phyloP scores from a whole-genome alignment of 2,797 vertebrate species.

The Emydoidea blandingii region DNA sequence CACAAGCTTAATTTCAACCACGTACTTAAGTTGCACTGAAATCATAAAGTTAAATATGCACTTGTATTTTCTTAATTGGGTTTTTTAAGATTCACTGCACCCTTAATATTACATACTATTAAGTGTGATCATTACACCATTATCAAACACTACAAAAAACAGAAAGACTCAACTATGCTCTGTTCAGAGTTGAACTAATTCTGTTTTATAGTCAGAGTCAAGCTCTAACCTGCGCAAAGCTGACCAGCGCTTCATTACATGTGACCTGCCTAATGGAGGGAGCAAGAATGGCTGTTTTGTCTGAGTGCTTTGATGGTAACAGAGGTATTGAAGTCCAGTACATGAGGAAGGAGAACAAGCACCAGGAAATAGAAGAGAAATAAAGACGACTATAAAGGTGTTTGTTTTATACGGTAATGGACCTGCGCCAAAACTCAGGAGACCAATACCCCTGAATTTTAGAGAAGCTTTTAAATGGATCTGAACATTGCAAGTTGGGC shows the following conservation, averaged over 20 bases:
- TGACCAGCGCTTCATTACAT: background rate
- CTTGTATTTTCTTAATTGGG: background rate
- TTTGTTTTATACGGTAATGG: too few species aligned
- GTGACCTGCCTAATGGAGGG: conserved; percentile 10
- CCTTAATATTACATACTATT: background rate
- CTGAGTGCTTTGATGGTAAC: background rate
- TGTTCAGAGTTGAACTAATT: background rate
- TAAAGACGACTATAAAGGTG: background rate
- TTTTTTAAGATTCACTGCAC: background rate
- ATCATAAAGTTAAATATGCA: background rate
- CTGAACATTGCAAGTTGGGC: too few species aligned
- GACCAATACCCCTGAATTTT: too few species aligned
- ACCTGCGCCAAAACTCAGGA: too few species aligned
- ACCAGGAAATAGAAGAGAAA: background rate
- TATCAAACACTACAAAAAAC: conserved; percentile 17
- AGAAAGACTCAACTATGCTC: background rate
- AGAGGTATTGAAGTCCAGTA: background rate
- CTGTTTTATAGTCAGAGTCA: background rate
- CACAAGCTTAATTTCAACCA: background rate
- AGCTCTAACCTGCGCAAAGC: background rate
- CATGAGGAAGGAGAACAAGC: background rate
- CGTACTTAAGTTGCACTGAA: background rate
- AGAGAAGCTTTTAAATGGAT: too few species aligned
- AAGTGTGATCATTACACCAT: background rate
- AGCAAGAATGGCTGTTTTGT: background rate